Conservation (phyloP, 2,797 vertebrate species). For the Clarias pachynema region DNA sequence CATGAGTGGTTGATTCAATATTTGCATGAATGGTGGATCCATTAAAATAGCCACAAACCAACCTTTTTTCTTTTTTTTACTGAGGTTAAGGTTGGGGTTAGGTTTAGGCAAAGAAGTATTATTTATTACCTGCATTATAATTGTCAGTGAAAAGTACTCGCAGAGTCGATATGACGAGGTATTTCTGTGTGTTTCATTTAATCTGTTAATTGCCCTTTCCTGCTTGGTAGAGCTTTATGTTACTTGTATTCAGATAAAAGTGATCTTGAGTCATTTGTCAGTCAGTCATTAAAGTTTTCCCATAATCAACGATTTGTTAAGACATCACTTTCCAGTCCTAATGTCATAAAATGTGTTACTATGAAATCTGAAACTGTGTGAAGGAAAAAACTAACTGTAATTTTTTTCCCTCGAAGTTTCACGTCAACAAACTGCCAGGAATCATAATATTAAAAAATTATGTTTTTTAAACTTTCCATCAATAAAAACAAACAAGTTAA, state of each 20-base stretch:
- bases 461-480: constrained; percentile 10
- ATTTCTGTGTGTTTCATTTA: not conserved
- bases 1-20: not conserved
- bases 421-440: not conserved
- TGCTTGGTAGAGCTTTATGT: not conserved
- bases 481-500: not conserved
- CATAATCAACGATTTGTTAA: not conserved
- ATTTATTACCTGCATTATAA: not conserved
- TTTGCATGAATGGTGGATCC: not conserved
- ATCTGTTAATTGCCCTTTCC: not conserved
- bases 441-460: not conserved
- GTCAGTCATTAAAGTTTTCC: not conserved
- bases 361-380: not conserved
- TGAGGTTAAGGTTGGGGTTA: not conserved
- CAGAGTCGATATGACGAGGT: not conserved
- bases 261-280: not conserved
- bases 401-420: not conserved
- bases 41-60: not conserved
- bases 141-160: not conserved
- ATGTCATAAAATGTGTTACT: not conserved
- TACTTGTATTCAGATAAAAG: not conserved
- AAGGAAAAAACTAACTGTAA: not conserved
- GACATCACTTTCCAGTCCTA: not conserved
- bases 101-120: not conserved
- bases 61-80: not conserved